Evolutionary conservation across 2,113 vertebrate species (phyloP).

Genomic region (Zeus faber): DNA sequence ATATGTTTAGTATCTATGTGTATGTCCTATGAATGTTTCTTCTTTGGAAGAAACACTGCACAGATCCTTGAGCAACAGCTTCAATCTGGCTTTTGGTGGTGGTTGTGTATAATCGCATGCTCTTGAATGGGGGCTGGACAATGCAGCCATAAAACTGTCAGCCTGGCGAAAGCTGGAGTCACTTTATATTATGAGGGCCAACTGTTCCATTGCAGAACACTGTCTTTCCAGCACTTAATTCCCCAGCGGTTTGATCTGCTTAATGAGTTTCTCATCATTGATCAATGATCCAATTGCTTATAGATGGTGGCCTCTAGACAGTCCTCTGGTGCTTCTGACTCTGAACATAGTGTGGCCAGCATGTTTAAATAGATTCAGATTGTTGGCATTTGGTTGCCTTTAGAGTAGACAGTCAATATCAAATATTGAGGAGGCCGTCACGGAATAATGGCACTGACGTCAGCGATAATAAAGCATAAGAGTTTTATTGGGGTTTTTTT

Average conservation of each 20-base stretch:
- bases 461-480: too few species aligned
- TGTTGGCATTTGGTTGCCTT: background rate
- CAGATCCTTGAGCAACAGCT: background rate
- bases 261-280: slow-evolving; percentile 46
- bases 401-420: background rate
- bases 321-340: background rate
- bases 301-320: slow-evolving; percentile 5
- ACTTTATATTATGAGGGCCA: slow-evolving; percentile 47
- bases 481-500: too few species aligned
- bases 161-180: slow-evolving; percentile 50
- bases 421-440: too few species aligned
- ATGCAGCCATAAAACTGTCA: slow-evolving; percentile 56
- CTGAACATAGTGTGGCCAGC: background rate
- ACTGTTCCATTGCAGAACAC: slow-evolving; percentile 32
- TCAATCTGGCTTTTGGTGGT: slow-evolving; percentile 23
- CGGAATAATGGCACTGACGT: too few species aligned
- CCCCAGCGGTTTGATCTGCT: slow-evolving; percentile 31
- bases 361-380: background rate
- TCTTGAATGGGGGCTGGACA: slow-evolving; percentile 52
- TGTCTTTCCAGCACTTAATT: slow-evolving; percentile 37
- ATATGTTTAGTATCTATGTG: background rate
- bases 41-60: background rate
- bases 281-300: slow-evolving; percentile 20
- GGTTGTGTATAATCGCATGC: slow-evolving; percentile 14
- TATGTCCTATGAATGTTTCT: slow-evolving; percentile 33